Percentiles rank a stretch among this genome's conserved stretches.
phyloP scores from a whole-genome alignment of 2,888 invertebrate genomes.

The Protonemura montana region DNA sequence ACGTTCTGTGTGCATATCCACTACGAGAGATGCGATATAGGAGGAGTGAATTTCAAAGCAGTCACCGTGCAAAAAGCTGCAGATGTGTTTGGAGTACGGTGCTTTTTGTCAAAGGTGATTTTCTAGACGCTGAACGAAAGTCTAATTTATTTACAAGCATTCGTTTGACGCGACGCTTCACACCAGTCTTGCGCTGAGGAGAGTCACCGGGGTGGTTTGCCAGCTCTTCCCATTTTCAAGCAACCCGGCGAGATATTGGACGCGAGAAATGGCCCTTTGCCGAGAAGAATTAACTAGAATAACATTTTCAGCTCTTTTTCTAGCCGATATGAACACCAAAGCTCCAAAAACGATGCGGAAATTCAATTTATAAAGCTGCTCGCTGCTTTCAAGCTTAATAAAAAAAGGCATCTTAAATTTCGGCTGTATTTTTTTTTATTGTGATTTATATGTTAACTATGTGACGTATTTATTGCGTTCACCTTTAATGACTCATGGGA shows the following conservation, averaged over 20 bases:
- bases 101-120: slow-evolving; percentile 12
- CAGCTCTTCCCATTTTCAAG: background rate
- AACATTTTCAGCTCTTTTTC: background rate
- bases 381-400: background rate
- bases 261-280: background rate
- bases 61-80: background rate
- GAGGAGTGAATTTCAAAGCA: background rate
- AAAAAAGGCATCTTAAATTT: background rate
- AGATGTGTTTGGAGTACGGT: background rate
- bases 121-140: background rate
- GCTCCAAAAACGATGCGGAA: background rate
- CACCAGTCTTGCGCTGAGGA: background rate
- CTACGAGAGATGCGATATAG: background rate
- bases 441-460: slow-evolving; percentile 7
- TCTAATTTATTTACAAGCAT: slow-evolving; percentile 12
- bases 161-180: background rate
- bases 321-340: background rate
- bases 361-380: background rate
- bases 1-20: background rate
- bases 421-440: background rate
- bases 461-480: slow-evolving; percentile 17
- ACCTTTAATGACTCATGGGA: slow-evolving; percentile 23
- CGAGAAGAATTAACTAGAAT: background rate
- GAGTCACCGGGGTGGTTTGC: background rate
- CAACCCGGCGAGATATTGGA: background rate